These are phyloP conservation scores for Perizoma flavofasciatum DNA, from an alignment of 2,888 invertebrate species.

Conservation along the genomic window DNA sequence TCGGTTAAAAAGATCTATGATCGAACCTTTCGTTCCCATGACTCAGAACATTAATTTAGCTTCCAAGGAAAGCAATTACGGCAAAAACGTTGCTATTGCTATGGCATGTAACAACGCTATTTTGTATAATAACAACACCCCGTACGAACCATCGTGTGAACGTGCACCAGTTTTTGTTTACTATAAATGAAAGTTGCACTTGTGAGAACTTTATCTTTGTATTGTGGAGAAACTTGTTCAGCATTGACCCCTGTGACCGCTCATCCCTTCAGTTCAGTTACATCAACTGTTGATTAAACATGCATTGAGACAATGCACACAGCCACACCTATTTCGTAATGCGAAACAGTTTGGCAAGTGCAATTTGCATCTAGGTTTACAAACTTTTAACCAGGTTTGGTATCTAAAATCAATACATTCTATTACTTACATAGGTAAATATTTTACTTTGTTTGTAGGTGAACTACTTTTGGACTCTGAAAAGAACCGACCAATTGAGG, in stretches of 20 bases:
- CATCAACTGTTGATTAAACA: conserved; percentile 14
- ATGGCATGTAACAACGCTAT: conserved; percentile 34
- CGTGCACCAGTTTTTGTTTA: conserved; percentile 71
- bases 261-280: conserved; percentile 38
- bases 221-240: conserved; percentile 65
- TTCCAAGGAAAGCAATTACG: conserved; percentile 63
- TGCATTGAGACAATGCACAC: background rate
- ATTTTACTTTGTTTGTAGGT: background rate
- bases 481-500: conserved; percentile 19
- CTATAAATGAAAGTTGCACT: conserved; percentile 79
- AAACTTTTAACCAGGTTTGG: too few relatives aligned
- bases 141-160: conserved; percentile 70
- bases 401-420: too few relatives aligned
- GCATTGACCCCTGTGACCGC: conserved; percentile 66
- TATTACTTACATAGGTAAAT: too few relatives aligned
- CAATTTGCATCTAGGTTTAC: too few relatives aligned
- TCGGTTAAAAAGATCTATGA: background rate
- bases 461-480: conserved; percentile 2
- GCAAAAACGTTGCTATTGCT: conserved; percentile 53
- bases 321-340: too few relatives aligned
- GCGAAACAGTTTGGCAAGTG: too few relatives aligned
- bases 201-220: conserved; percentile 71
- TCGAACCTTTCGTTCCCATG: conserved; percentile 48
- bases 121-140: conserved; percentile 55
- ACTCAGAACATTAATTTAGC: conserved; percentile 41